These are phyloP conservation scores for Drosophila austrosaltans DNA, from an alignment of 2,888 invertebrate genomes.

Conservation along the genomic window DNA sequence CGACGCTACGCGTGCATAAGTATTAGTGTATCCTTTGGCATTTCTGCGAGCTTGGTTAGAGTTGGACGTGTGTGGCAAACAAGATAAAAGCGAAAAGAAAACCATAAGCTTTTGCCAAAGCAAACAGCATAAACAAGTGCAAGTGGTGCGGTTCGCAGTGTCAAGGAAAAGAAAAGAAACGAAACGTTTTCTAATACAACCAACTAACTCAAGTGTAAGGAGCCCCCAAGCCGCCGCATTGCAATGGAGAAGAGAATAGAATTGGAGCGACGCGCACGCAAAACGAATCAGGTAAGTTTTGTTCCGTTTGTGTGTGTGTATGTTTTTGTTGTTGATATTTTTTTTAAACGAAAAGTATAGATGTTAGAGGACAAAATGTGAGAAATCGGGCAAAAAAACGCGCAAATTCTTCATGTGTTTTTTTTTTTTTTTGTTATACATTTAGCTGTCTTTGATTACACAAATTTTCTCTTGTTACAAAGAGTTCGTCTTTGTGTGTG, in stretches of 20 bases:
- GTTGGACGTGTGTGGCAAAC: constrained; percentile 32
- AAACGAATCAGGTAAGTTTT: constrained; percentile 91
- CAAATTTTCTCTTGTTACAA: constrained; percentile 21
- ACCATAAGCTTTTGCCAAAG: constrained; percentile 48
- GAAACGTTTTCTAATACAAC: constrained; percentile 9
- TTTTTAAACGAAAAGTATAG: background rate
- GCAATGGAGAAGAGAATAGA: constrained; percentile 97
- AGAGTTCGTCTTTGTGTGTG: constrained; percentile 25
- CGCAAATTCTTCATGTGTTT: constrained; percentile 6
- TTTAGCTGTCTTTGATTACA: constrained; percentile 12
- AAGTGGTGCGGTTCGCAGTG: constrained; percentile 26
- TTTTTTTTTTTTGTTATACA: background rate
- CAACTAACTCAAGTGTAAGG: constrained; percentile 18
- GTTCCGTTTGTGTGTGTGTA: constrained; percentile 23
- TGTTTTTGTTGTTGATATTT: constrained; percentile 19
- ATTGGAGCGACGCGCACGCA: constrained; percentile 95
- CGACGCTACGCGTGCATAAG: constrained; percentile 36
- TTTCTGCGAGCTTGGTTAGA: constrained; percentile 65
- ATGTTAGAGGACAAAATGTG: background rate
- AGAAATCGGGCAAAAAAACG: constrained; percentile 3
- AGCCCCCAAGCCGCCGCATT: constrained; percentile 47
- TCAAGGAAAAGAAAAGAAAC: constrained; percentile 13
- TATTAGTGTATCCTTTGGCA: constrained; percentile 69
- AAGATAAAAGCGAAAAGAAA: constrained; percentile 47
- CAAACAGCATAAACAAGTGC: constrained; percentile 60